Evolutionary conservation across 2,888 invertebrate genomes (phyloP).

Genomic region (Drosophila ezoana): DNA sequence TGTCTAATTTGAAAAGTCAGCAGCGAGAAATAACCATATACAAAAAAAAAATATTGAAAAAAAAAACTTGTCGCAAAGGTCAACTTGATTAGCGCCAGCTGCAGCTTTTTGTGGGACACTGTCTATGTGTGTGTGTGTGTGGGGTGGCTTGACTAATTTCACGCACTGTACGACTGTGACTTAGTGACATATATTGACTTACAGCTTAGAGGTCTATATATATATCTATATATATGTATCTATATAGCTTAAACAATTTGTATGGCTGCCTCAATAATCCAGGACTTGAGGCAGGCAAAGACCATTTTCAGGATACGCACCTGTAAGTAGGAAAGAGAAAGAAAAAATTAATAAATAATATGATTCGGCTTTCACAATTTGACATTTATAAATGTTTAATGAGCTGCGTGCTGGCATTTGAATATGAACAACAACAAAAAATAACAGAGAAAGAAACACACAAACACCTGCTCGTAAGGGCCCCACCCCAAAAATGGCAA

Average conservation of each 20-base stretch:
- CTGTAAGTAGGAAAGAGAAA: slow-evolving; percentile 47
- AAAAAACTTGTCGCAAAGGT: slow-evolving; percentile 64
- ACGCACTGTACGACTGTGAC: slow-evolving; percentile 5
- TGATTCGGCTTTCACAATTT: slow-evolving; percentile 34
- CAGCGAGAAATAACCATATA: slow-evolving; percentile 5
- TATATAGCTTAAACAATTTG: slow-evolving; percentile 1
- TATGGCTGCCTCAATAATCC: slow-evolving; percentile 78
- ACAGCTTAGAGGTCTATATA: slow-evolving; percentile 20
- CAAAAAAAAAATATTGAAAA: not conserved
- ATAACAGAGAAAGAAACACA: not conserved
- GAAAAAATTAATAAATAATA: slow-evolving; percentile 22
- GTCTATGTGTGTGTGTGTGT: not conserved
- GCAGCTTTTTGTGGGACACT: slow-evolving; percentile 24
- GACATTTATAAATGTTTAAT: slow-evolving; percentile 32
- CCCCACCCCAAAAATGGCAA: slow-evolving; percentile 29
- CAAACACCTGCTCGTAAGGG: not conserved
- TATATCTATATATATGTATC: not conserved
- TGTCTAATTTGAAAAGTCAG: slow-evolving; percentile 49
- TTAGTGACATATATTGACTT: slow-evolving; percentile 32
- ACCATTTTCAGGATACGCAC: slow-evolving; percentile 62
- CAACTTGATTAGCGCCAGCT: slow-evolving; percentile 70
- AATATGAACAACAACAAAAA: slow-evolving; percentile 30
- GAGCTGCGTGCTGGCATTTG: slow-evolving; percentile 52
- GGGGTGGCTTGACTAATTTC: slow-evolving; percentile 27
- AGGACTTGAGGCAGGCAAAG: slow-evolving; percentile 79